phyloP scores from a whole-genome alignment of 2,113 vertebrate genomes.

The Rhadina sibilatrix region DNA sequence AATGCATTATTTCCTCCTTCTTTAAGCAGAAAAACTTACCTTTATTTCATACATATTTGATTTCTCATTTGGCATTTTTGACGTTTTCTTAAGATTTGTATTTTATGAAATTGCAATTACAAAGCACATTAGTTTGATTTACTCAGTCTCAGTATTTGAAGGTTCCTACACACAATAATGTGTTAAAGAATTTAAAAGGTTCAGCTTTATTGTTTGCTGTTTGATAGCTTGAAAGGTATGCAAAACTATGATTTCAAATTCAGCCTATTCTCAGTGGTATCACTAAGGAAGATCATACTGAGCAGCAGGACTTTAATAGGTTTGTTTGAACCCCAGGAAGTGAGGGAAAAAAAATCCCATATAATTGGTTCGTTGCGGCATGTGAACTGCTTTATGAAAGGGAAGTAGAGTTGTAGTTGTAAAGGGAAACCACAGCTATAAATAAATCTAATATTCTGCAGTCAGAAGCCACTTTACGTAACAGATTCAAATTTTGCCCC shows the following conservation, averaged over 20 bases:
- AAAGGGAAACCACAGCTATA: slow-evolving; percentile 56
- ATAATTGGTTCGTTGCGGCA: slow-evolving; percentile 64
- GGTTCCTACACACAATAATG: background rate
- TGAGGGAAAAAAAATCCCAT: slow-evolving; percentile 34
- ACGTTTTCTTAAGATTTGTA: background rate
- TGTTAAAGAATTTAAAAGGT: slow-evolving; percentile 54
- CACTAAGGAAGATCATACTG: slow-evolving; percentile 59
- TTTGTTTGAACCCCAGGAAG: slow-evolving; percentile 67
- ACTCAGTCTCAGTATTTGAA: slow-evolving; percentile 15
- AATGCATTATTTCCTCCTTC: background rate
- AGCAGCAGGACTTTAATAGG: slow-evolving; percentile 65
- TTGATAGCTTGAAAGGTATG: slow-evolving; percentile 65
- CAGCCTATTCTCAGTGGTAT: slow-evolving; percentile 63
- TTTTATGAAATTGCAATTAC: slow-evolving; percentile 7
- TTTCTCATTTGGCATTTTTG: background rate
- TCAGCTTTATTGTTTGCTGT: slow-evolving; percentile 44
- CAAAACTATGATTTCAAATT: slow-evolving; percentile 67
- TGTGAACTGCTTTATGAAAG: slow-evolving; percentile 63
- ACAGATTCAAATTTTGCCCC: slow-evolving; percentile 37
- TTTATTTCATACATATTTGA: background rate
- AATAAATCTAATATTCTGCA: slow-evolving; percentile 50
- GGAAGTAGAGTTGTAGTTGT: slow-evolving; percentile 57
- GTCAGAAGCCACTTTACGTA: slow-evolving; percentile 22
- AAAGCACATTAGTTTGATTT: slow-evolving; percentile 21
- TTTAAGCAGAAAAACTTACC: background rate